Evolutionary conservation across 1,140 invertebrate species (phyloP), one percentile per base, ranked within the genome.

Genomic region (Polypedilum pembai): DNA sequence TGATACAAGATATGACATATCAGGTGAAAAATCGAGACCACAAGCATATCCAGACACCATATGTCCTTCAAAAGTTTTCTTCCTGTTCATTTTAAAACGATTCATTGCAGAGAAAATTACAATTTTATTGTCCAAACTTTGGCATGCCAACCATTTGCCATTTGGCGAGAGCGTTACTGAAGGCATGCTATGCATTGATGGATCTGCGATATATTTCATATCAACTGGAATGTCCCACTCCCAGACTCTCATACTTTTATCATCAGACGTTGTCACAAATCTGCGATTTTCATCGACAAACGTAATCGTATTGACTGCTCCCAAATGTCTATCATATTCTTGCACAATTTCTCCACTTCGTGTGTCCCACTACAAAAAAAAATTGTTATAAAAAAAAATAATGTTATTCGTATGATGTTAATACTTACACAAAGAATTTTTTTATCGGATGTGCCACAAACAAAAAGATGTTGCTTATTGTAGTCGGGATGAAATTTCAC

Each of bases 141-240:
- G 98, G 83, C 98, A 99, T 0, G 97, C 96, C 65, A 99, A 85
- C 97, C 98, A 99, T 84, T 99, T 99, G 79, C 94, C 92, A 86
- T 99, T 99, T 1, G 95, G 96, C 0, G 96, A 92, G 15, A 92
- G 85, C 0, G 95, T 95, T 0, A 99, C 96, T 1, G 95, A 91
- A 0, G 98, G 98, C 91, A 99, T 98, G 5, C 96, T 98, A 85
- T 99, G 98, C 95, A 99, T 98, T 1, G 93, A 92, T 2, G 98
- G 97, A 85, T 99, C 98, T n/a, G 98, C 97, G 78, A 99, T 99
- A 80, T 99, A 98, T 82, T 99, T 99, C 91, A 99, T 99, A 82
- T 99, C 98, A 3, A 99, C 98, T 0, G 98, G 98, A 81, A 99
- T 98, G 82, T 99, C 96, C 97, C 98, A 99, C 88, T 99, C 98